Conservation (phyloP, 2,888 invertebrate species). For the Pristionchus exspectatus region DNA sequence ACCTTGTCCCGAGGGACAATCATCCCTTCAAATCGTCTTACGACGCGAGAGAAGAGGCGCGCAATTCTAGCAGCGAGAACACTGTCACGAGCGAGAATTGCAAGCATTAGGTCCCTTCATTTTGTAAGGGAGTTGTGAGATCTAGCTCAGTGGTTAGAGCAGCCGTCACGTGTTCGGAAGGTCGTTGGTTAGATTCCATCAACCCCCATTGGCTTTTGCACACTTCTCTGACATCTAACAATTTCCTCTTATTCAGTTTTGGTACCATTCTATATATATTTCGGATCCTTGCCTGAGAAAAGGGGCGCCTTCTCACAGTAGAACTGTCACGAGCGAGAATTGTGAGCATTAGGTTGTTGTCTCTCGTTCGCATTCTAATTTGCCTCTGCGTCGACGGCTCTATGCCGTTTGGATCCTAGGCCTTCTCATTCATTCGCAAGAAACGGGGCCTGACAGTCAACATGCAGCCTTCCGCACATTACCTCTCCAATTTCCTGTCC, state of each 20-base stretch:
- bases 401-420: neutral
- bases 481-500: conserved; percentile 40
- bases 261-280: no score
- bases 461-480: neutral
- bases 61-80: no score
- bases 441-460: neutral
- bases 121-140: no score
- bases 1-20: neutral
- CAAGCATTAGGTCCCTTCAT: neutral
- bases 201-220: no score
- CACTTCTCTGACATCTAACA: no score
- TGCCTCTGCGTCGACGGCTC: neutral
- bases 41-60: no score
- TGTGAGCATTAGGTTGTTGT: neutral
- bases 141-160: no score
- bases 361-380: conserved; percentile 6
- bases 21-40: neutral
- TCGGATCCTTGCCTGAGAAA: no score
- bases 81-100: neutral
- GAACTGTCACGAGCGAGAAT: neutral
- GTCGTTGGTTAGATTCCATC: no score
- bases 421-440: neutral
- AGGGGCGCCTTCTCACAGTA: no score
- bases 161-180: no score
- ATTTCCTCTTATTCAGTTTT: no score